A percentile compares a stretch with the other conserved stretches of the same genome.
Evolutionary conservation across 2,113 vertebrate species (phyloP).

Genomic region (Triplophysa siluroides): DNA sequence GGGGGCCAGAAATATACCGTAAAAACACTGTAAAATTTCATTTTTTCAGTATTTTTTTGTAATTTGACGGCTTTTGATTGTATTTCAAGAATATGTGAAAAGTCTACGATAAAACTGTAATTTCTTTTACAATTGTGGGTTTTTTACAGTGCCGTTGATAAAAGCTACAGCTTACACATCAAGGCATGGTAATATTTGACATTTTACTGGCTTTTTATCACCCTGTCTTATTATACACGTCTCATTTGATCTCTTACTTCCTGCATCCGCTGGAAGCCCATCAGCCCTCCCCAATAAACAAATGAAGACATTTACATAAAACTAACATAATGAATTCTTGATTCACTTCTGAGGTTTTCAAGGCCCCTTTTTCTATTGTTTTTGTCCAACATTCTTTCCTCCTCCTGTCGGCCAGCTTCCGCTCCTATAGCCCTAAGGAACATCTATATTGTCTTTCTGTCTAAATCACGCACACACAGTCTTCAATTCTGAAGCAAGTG

Average conservation of each 20-base stretch:
- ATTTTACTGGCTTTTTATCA: not conserved
- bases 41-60: too few relatives aligned
- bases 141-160: too few relatives aligned
- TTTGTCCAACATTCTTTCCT: conserved; percentile 30
- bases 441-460: conserved; percentile 51
- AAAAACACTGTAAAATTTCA: too few relatives aligned
- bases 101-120: too few relatives aligned
- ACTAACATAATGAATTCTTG: conserved; percentile 26
- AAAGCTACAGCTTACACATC: not conserved
- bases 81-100: too few relatives aligned
- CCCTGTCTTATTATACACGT: not conserved
- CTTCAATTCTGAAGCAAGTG: conserved; percentile 51
- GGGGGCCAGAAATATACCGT: too few relatives aligned
- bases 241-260: not conserved
- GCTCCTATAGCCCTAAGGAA: conserved; percentile 31
- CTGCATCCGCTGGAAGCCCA: not conserved
- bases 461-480: conserved; percentile 33
- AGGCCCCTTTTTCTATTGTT: conserved; percentile 15
- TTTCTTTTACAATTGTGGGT: too few relatives aligned
- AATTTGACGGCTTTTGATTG: too few relatives aligned
- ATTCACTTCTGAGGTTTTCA: not conserved
- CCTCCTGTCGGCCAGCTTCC: conserved; percentile 51
- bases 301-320: conserved; percentile 17
- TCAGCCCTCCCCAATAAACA: conserved; percentile 22
- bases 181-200: not conserved